Base-by-base conservation (phyloP, 2,113 vertebrate species). In the Daphoenositta chrysoptera region DNA sequence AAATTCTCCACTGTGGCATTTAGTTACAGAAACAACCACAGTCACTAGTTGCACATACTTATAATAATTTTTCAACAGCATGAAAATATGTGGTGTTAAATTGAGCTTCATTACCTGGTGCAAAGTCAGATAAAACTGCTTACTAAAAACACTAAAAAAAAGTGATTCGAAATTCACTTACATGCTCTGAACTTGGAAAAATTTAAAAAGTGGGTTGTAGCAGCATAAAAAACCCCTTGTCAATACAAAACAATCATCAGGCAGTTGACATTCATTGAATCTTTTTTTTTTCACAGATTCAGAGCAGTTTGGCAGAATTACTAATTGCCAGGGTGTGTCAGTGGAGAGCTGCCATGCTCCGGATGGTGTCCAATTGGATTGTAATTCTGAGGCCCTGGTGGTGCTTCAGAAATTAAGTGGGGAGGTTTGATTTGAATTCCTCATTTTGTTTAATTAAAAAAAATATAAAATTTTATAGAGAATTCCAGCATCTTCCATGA, bases 381-480 rank as follows among this genome's bases (percentile, higher is more conserved):
- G 31, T 48, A 53, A 45, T 75, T 65, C 65, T 47, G 39, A 35
- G 20, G 21, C 56, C 47, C 40, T 70, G 26, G 12, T 63, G 56
- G 3, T 54, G 31, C 31, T 73, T 80, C 42, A 70, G 54, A 60
- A 71, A 66, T 69, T 21, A 28, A 15, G 20, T 4, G 15, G 16
- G 14, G 28, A 5, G 1, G 0, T 56, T 82, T 76, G 7, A n/a
- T 77, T 66, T 47, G 7, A 73, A 66, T 69, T 58, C 15, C 5
- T 58, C 12, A 1, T 31, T 63, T 42, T 2, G 0, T 64, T 51
- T 44, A 68, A 68, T 7, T 0, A 15, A 20, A n/a, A 56, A 7
- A 3, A 35, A n/a, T 40, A 20, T 10, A 58, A 19, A 54, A 31
- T 13, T 33, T 63, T 5, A 40, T 3, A 28, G 17, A 23, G 6